phyloP scores from a whole-genome alignment of 2,797 vertebrate genomes.

The Sebastolobus altivelis region DNA sequence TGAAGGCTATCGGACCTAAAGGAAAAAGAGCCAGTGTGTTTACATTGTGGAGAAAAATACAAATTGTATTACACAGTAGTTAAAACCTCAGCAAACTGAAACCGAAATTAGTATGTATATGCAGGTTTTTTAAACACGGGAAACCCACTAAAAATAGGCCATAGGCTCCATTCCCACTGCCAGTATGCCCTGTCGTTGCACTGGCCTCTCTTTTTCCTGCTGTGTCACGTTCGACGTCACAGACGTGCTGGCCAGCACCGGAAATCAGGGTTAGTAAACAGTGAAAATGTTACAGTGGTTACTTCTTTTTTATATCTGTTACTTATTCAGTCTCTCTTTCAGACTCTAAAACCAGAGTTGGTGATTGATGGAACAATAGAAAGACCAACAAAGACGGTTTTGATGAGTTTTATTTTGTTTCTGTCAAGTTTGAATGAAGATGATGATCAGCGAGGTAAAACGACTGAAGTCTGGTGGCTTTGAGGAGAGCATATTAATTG shows the following conservation, averaged over 20 bases:
- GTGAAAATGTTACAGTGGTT: background rate
- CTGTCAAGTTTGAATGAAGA: too few relatives aligned
- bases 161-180: background rate
- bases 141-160: background rate
- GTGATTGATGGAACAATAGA: too few relatives aligned
- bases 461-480: too few relatives aligned
- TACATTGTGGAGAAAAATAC: background rate
- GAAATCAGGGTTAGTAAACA: accelerated
- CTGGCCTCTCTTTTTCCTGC: background rate
- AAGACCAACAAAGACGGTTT: too few relatives aligned
- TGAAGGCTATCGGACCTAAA: constrained; percentile 93
- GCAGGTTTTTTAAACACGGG: background rate
- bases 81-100: background rate
- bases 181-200: background rate
- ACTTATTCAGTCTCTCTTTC: too few relatives aligned
- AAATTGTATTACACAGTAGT: background rate
- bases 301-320: background rate
- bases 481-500: too few relatives aligned
- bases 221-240: background rate
- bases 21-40: background rate
- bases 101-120: background rate
- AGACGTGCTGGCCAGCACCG: background rate
- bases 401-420: too few relatives aligned
- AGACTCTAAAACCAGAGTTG: too few relatives aligned
- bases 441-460: too few relatives aligned